phyloP scores from a whole-genome alignment of 2,888 invertebrate genomes.

The Rhagium mordax region DNA sequence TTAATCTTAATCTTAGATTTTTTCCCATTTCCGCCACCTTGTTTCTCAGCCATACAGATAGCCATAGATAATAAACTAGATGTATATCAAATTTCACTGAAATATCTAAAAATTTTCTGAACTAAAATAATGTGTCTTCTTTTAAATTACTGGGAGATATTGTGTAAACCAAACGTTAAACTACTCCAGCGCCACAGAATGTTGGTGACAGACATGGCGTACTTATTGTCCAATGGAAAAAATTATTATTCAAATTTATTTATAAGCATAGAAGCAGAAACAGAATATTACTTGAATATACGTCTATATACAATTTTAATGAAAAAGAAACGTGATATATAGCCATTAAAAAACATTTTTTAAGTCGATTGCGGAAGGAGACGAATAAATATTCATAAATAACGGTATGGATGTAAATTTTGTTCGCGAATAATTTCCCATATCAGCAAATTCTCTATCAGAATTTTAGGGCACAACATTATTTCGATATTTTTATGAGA shows the following conservation, averaged over 20 bases:
- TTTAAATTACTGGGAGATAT: not conserved
- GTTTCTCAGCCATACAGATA: too few species aligned
- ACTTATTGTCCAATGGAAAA: not conserved
- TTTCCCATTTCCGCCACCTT: too few species aligned
- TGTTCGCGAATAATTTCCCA: not conserved
- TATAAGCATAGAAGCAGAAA: not conserved
- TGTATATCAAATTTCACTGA: too few species aligned
- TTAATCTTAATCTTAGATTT: too few species aligned
- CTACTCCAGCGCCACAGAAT: not conserved
- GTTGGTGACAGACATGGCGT: not conserved
- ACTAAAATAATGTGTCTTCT: too few species aligned
- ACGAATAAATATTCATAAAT: not conserved
- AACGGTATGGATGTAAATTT: not conserved
- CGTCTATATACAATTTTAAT: not conserved
- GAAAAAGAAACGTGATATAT: not conserved
- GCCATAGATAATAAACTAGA: too few species aligned
- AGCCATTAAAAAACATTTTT: not conserved
- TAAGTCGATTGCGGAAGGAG: not conserved
- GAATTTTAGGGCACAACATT: not conserved
- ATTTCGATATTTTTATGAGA: not conserved
- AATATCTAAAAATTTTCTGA: too few species aligned
- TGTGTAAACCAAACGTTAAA: not conserved
- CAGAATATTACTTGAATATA: too few species aligned
- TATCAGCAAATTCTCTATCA: not conserved
- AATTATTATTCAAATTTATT: not conserved